Conservation (phyloP, 1,140 invertebrate genomes). For the Diuraphis noxia region DNA sequence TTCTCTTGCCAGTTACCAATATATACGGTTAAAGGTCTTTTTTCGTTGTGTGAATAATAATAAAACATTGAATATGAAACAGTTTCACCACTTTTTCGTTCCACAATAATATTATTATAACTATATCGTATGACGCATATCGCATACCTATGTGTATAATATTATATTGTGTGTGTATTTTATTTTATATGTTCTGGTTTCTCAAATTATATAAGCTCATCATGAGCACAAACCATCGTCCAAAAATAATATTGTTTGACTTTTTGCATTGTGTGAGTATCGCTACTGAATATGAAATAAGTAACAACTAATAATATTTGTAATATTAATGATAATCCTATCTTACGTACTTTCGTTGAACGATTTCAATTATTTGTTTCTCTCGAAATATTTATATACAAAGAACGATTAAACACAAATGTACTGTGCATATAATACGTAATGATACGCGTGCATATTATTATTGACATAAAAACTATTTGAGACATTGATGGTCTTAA, state of each 20-base stretch:
- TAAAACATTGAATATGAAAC: not conserved
- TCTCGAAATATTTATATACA: too few species aligned
- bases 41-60: not conserved
- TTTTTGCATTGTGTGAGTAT: not conserved
- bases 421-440: not conserved
- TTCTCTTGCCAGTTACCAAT: not conserved
- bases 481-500: not conserved
- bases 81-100: not conserved
- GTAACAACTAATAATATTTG: not conserved
- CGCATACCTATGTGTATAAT: too few species aligned
- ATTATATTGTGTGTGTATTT: not conserved
- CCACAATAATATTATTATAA: not conserved
- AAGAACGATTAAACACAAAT: not conserved
- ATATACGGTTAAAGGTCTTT: not conserved
- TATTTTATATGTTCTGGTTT: not conserved
- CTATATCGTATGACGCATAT: too few species aligned
- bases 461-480: not conserved
- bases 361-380: not conserved
- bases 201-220: not conserved
- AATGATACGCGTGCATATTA: not conserved
- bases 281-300: not conserved
- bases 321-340: not conserved
- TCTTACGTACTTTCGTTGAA: not conserved
- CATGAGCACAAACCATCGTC: not conserved
- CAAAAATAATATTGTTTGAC: not conserved